Evolutionary conservation across 1,140 invertebrate species (phyloP).

Genomic region (Thalassaphorura encarpata): DNA sequence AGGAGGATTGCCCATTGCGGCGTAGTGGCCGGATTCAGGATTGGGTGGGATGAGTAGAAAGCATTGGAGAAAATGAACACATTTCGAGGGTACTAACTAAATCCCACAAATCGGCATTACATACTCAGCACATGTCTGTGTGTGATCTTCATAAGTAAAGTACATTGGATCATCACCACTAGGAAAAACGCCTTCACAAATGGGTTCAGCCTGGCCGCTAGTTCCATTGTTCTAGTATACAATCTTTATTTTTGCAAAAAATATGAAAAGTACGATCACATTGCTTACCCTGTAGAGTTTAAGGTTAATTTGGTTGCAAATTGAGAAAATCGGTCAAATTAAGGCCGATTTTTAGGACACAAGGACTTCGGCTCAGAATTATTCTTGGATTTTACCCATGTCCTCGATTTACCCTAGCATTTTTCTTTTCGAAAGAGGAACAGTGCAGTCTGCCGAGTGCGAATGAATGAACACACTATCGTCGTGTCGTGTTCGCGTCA

Average conservation of each 20-base stretch:
- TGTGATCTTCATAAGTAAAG: too few relatives aligned
- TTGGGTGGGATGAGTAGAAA: too few relatives aligned
- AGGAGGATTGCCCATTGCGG: too few relatives aligned
- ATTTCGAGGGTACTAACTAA: constrained; percentile 10
- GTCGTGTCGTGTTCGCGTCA: background rate
- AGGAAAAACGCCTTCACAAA: too few relatives aligned
- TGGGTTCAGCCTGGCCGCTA: too few relatives aligned
- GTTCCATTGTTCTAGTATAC: too few relatives aligned
- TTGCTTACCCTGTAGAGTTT: background rate
- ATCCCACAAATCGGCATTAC: constrained; percentile 25
- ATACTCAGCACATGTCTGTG: constrained; percentile 14
- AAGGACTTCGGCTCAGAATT: background rate
- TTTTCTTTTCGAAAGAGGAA: background rate
- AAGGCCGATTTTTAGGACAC: background rate
- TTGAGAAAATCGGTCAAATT: background rate
- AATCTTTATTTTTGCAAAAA: background rate
- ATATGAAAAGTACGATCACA: background rate
- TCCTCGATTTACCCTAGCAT: background rate
- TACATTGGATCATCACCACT: too few relatives aligned
- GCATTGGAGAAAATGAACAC: background rate
- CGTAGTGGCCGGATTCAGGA: too few relatives aligned
- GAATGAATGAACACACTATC: background rate
- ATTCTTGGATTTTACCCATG: background rate
- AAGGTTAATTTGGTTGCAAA: background rate
- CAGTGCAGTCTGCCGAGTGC: background rate